Evolutionary conservation across 2,113 vertebrate genomes (phyloP), one percentile per base, ranked within the genome.

Genomic region (Nerophis lumbriciformis): DNA sequence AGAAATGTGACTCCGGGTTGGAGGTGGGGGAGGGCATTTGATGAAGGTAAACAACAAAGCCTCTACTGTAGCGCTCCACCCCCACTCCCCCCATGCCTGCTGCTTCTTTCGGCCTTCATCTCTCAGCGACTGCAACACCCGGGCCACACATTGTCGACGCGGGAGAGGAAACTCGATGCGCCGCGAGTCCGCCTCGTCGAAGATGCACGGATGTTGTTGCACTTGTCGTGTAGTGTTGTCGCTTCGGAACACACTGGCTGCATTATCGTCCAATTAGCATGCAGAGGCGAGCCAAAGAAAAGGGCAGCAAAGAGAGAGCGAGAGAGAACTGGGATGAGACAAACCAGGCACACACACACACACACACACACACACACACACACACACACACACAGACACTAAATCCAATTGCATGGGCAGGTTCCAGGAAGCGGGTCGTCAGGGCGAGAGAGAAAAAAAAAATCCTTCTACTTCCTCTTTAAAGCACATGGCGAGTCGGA

Each of bases 331-430:
- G 63, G 68, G 57, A 53, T 87, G 82, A 82, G 76, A 82, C 66
- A 80, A 87, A 75, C 84, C 84, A 86, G 84, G 78, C 73, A 73
- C 82, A 44, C 14, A 7, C 9, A 81, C 85, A 86, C 84, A 44
- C 9, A 81, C 85, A 86, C 84, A 44, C 72, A 69, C 81, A 81
- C 85, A 82, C 79, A 87, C 73, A 76, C 12, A 6, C 8, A 80
- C 84, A 87, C 84, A 83, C 72, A 69, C 81, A 81, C 85, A 82
- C 79, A 87, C 73, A 76, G 72, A 80, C 77, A 76, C 69, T 71
- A 87, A 87, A 89, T 90, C 84, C 84, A 81, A 82, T 84, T 83
- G 83, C 63, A 73, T 59, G 75, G 70, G 75, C 79, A 68, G 71
- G 55, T 79, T 85, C 78, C 84, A 86, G 83, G 79, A 86, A 88